These are phyloP conservation scores for Pollachius pollachius DNA, from an alignment of 2,113 vertebrate genomes.

Conservation along the genomic window DNA sequence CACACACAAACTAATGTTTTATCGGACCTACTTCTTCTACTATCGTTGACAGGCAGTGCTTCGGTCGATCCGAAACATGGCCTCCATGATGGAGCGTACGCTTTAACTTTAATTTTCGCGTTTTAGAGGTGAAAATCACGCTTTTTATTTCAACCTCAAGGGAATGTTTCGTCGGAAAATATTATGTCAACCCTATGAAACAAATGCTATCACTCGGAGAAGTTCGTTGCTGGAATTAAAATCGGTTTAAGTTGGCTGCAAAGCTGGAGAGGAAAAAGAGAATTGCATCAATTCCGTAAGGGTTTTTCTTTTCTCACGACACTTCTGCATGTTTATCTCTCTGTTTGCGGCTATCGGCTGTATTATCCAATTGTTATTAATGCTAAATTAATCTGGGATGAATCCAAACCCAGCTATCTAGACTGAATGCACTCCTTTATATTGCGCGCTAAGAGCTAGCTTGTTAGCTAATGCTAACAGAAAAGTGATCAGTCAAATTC, in stretches of 20 bases:
- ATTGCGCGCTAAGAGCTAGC: conserved; percentile 48
- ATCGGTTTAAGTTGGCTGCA: conserved; percentile 70
- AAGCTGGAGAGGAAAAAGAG: conserved; percentile 77
- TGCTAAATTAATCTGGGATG: not conserved
- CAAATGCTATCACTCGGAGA: conserved; percentile 54
- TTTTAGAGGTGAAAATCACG: conserved; percentile 49
- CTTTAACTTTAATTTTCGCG: conserved; percentile 77
- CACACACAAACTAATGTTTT: conserved; percentile 18
- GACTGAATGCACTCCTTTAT: conserved; percentile 24
- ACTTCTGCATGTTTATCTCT: not conserved
- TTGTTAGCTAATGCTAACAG: conserved; percentile 42
- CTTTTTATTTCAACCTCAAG: conserved; percentile 36
- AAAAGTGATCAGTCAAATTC: conserved; percentile 50
- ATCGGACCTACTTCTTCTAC: conserved; percentile 68
- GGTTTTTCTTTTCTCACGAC: conserved; percentile 25
- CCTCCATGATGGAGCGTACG: conserved; percentile 80
- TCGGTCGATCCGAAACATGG: conserved; percentile 80
- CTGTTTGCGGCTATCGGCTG: not conserved
- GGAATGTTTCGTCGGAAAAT: conserved; percentile 54
- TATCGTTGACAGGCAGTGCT: conserved; percentile 74
- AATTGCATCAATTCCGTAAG: conserved; percentile 78
- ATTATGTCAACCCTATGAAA: conserved; percentile 37
- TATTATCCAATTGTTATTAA: not conserved
- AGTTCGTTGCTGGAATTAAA: conserved; percentile 60
- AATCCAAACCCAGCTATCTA: not conserved